Base-by-base conservation (phyloP, 2,797 vertebrate species). In the Propithecus perrieri region DNA sequence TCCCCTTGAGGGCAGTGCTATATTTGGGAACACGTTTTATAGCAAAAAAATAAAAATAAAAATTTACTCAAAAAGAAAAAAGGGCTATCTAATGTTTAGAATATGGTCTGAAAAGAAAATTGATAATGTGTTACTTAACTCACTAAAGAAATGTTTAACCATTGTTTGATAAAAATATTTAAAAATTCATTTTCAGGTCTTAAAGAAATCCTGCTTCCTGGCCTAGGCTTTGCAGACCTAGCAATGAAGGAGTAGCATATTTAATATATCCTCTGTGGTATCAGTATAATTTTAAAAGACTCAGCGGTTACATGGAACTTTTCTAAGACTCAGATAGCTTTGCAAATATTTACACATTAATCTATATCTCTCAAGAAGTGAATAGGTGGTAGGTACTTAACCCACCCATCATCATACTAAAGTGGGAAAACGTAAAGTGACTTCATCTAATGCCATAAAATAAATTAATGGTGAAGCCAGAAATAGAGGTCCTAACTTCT, bases 121-220 rank as follows among this genome's bases (percentile, higher is more conserved):
- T 30, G 43, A 20, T 72, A 59, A 71, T 74, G 28, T 67, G 24
- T 67, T 84, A 76, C 26, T 91, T 61, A 5, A 55, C 11, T 80
- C 74, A 93, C 63, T 92, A 24, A 89, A 86, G 57, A 95, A 79
- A 85, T 78, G 14, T 14, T 84, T 74, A 74, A 33, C 30, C n/a
- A 30, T 38, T 59, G 12, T 50, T 93, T 69, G 35, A n/a, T 74
- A 76, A 95, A 15, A 33, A 89, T 33, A 5, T 91, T 59, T 26
- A 83, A 89, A 53, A 50, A 63, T 30, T 94, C 28, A 85, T 63
- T 74, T 38, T 63, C 18, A 8, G n/a, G 0, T 89, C 41, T 65
- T 89, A 41, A 43, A 61, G 41, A 95, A 93, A 71, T 83, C 30
- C 35, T 78, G 22, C 28, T 83, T 65, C 18, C 43, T 78, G 41